Evolutionary conservation across 2,797 vertebrate genomes (phyloP), one percentile per base, ranked within the genome.

Genomic region (Enteromius anoplus): DNA sequence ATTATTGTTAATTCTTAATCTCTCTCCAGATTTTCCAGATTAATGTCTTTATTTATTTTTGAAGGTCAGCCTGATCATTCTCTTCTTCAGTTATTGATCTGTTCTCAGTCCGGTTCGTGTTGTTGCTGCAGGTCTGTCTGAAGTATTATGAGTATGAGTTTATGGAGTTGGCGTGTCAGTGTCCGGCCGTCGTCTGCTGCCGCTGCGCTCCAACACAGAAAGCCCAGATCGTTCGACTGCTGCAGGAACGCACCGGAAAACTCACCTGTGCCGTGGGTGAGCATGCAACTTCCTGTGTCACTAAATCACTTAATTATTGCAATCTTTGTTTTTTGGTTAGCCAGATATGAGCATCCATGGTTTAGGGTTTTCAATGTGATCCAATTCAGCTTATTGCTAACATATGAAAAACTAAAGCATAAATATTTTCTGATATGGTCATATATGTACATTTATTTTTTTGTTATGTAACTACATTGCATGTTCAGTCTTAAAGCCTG

Each of bases 61-160:
- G 7, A 58, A 23, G 55, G 55, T 23, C 68, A 70, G 1, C 47
- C 7, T 47, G 42, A 17, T 21, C 47, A 51, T 11, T 60, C 21
- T 53, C 34, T 58, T 10, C 32, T 53, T 4, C 51, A n/a, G 51
- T 40, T 40, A 17, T 42, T 55, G 5, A 40, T 75, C n/a, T 53
- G 53, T 21, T 34, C 15, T 45, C 64, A 62, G 19, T 49, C 19
- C 5, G 2, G 2, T 58, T 86, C 10, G 75, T 81, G 55, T 86
- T 47, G 60, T 65, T 60, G 34, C 23, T 78, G 32, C 90, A 96
- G 97, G 96, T 96, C 8, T 98, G 97, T 87, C 94, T 99, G 85
- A 99, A 98, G 88, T 99, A 97, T 92, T 99, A 99, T 0, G 98
- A 99, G 91, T 98, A 95, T 0, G 97, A 99, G 91, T 99, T 99